Evolutionary conservation across 2,797 vertebrate genomes (phyloP).

Genomic region (Eremophila alpestris): DNA sequence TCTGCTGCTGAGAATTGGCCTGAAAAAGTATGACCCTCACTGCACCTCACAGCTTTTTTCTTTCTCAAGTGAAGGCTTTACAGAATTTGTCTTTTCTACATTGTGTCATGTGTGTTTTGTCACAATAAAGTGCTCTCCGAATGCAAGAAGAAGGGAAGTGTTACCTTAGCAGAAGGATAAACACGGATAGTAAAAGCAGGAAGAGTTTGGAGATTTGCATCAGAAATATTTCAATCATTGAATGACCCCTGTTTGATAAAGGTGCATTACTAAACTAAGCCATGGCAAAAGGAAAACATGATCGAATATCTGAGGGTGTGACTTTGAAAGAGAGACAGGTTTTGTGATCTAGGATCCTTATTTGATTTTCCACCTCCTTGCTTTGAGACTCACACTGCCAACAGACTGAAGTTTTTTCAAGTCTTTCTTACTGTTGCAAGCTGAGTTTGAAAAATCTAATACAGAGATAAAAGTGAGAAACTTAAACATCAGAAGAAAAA

Average conservation of each 20-base stretch:
- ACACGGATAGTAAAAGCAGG: neutral
- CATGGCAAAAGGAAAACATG: neutral
- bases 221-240: neutral
- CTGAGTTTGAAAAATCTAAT: neutral
- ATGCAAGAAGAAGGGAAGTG: neutral
- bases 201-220: neutral
- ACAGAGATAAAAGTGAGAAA: neutral
- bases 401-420: neutral
- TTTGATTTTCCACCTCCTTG: neutral
- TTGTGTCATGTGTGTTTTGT: neutral
- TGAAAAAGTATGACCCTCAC: neutral
- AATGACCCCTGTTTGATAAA: neutral
- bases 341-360: neutral
- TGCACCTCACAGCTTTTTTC: neutral
- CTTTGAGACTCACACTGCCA: neutral
- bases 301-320: neutral
- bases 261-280: neutral
- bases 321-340: neutral
- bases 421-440: neutral
- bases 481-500: neutral
- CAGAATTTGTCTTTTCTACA: neutral
- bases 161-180: neutral
- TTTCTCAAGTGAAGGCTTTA: neutral
- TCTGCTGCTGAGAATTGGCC: neutral
- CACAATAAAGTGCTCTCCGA: rapidly evolving